Conservation (phyloP, 2,113 vertebrate species). For the Theristicus caerulescens region DNA sequence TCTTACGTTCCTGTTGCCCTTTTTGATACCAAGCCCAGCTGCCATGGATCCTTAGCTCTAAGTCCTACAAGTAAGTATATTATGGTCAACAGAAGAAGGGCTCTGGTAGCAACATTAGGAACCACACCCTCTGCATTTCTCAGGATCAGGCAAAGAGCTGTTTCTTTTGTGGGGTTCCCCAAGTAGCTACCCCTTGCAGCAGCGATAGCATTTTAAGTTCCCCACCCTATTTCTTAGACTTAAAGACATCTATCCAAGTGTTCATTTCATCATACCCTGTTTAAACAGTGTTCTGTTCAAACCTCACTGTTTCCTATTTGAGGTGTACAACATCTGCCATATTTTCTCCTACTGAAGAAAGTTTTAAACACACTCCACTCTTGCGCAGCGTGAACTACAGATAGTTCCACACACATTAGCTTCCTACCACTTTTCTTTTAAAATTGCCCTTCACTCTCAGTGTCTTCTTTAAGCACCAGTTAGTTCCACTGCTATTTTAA, state of each 20-base stretch:
- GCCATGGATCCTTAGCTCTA: neutral
- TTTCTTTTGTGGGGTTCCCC: neutral
- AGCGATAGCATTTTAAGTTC: neutral
- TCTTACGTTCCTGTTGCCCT: neutral
- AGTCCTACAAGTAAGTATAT: fast-evolving
- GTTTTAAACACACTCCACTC: neutral
- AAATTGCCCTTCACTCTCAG: neutral
- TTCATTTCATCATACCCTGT: fast-evolving
- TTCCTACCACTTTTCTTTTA: neutral
- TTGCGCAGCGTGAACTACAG: neutral
- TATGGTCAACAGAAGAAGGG: neutral
- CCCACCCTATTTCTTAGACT: neutral
- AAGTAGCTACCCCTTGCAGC: neutral
- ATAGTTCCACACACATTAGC: neutral
- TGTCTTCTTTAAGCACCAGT: neutral
- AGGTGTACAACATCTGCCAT: neutral
- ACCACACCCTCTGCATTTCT: neutral
- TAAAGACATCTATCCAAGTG: neutral
- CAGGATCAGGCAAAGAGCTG: neutral
- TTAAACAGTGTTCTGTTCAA: neutral
- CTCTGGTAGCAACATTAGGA: neutral
- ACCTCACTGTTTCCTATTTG: neutral
- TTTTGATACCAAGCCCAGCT: neutral
- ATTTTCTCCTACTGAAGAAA: neutral
- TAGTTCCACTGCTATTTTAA: neutral